Evolutionary conservation across 2,888 invertebrate species (phyloP).

Genomic region (Chrysolina americana): DNA sequence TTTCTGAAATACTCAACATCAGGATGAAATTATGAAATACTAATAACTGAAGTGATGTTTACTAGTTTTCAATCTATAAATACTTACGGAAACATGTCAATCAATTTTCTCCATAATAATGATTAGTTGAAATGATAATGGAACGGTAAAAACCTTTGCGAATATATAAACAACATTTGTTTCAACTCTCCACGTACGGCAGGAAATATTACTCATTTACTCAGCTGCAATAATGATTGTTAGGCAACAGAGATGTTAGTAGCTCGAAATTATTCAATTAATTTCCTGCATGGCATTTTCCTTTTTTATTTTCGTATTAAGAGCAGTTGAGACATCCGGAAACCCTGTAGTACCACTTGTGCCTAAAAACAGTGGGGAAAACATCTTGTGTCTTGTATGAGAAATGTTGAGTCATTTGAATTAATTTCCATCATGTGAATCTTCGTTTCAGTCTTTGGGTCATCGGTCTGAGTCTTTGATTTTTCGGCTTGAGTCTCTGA

Average conservation of each 20-base stretch:
- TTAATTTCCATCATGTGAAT: too few relatives aligned
- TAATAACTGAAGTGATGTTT: neutral
- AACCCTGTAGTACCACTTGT: too few relatives aligned
- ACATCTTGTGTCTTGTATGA: too few relatives aligned
- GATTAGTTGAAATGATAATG: neutral
- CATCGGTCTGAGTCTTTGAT: too few relatives aligned
- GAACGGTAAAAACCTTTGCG: constrained; percentile 14
- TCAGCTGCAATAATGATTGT: constrained; percentile 3
- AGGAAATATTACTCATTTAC: neutral
- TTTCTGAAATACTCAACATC: neutral
- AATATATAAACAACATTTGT: constrained; percentile 11
- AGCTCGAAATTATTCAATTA: neutral
- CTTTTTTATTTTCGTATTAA: too few relatives aligned
- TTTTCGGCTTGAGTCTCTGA: too few relatives aligned
- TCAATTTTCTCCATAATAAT: constrained; percentile 13
- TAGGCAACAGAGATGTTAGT: neutral
- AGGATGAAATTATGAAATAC: neutral
- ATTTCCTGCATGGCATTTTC: neutral
- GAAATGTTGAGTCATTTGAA: too few relatives aligned
- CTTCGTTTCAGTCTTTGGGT: too few relatives aligned
- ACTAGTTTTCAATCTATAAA: neutral
- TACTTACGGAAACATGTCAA: constrained; percentile 8
- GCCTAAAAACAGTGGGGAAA: too few relatives aligned
- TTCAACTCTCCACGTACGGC: neutral
- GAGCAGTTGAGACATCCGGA: too few relatives aligned